Evolutionary conservation across 2,113 vertebrate genomes (phyloP).

Genomic region (Thalassoma bifasciatum): DNA sequence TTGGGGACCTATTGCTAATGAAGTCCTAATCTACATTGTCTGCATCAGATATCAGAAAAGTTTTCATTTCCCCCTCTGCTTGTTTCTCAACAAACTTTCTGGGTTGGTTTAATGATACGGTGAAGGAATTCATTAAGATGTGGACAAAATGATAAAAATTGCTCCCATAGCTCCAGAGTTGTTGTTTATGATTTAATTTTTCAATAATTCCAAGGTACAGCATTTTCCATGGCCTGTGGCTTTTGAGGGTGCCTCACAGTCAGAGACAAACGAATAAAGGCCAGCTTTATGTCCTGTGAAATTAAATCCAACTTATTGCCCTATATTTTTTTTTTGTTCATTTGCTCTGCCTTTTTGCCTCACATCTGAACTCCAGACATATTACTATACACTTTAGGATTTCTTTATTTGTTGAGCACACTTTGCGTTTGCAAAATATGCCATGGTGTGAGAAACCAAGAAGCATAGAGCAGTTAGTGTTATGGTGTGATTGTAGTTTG

Average conservation of each 20-base stretch:
- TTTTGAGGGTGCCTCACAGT: conserved; percentile 47
- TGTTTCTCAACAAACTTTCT: conserved; percentile 35
- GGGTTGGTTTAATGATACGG: conserved; percentile 39
- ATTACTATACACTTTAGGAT: conserved; percentile 47
- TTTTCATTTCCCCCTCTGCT: conserved; percentile 41
- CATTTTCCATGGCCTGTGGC: conserved; percentile 61
- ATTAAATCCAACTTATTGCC: conserved; percentile 74
- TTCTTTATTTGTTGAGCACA: conserved; percentile 58
- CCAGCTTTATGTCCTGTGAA: conserved; percentile 82
- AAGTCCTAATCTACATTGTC: conserved; percentile 54
- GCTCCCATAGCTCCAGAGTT: conserved; percentile 17
- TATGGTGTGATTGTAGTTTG: conserved; percentile 39
- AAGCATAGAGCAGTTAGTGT: conserved; percentile 48
- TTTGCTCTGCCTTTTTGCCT: conserved; percentile 52
- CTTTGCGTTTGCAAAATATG: conserved; percentile 56
- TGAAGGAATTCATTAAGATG: conserved; percentile 24
- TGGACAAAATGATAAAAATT: conserved; percentile 6
- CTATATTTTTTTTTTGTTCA: conserved; percentile 41
- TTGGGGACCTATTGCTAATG: conserved; percentile 59
- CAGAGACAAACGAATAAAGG: conserved; percentile 67
- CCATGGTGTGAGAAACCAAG: conserved; percentile 32
- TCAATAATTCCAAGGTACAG: conserved; percentile 54
- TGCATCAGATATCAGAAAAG: conserved; percentile 56
- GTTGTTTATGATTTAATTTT: conserved; percentile 70
- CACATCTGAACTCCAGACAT: conserved; percentile 14